Evolutionary conservation across 1,140 invertebrate genomes (phyloP), one percentile per base, ranked within the genome.

Genomic region (Nixonia krombeini): DNA sequence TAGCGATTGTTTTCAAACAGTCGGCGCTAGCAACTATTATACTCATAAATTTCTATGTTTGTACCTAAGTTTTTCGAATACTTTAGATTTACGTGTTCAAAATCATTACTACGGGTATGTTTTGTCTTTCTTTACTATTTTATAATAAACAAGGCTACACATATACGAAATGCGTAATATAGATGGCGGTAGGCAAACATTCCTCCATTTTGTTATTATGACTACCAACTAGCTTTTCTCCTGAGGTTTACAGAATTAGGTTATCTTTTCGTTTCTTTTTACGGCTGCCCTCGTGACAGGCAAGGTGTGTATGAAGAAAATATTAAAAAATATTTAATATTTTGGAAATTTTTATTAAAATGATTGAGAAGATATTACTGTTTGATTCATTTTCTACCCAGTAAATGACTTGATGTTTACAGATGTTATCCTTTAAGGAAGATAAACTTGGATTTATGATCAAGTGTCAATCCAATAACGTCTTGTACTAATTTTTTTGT

Each of bases 141-240:
- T n/a, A n/a, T n/a, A n/a, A n/a, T n/a, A n/a, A n/a, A n/a, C n/a
- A n/a, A n/a, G n/a, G n/a, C n/a, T n/a, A n/a, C n/a, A n/a, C n/a
- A n/a, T n/a, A n/a, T n/a, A n/a, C n/a, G n/a, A n/a, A n/a, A n/a
- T n/a, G n/a, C n/a, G n/a, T n/a, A n/a, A n/a, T n/a, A n/a, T 70
- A 1, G 72, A 25, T 3, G 56, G n/a, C 9, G 7, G 41, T 37
- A 69, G 58, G 3, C 63, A 12, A 0, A 42, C 47, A 26, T 62
- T 67, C 4, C 21, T 31, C 25, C 25, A 5, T 26, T 5, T 4
- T 26, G 25, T 5, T 26, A 5, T 9, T 4, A 26, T 9, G 25
- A 26, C 25, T 26, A n/a, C n/a, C n/a, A n/a, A n/a, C n/a, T n/a
- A n/a, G n/a, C n/a, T n/a, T n/a, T n/a, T n/a, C n/a, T n/a, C n/a